These are phyloP conservation scores for Rhinopithecus roxellana DNA, from an alignment of 2,113 vertebrate genomes.

Conservation along the genomic window DNA sequence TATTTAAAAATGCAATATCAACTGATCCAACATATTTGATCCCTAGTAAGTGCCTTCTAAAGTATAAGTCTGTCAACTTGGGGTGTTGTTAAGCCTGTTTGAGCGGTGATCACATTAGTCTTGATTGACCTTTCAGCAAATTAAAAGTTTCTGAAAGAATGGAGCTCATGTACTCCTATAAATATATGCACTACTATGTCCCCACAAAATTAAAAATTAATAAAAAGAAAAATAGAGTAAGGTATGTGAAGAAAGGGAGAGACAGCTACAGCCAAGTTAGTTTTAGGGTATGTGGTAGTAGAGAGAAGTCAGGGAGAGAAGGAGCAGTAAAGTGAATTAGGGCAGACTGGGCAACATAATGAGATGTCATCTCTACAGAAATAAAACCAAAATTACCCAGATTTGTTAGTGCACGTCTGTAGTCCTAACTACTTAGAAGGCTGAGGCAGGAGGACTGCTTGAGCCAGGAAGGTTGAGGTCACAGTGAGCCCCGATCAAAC, in stretches of 20 bases:
- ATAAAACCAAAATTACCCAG: too few species aligned
- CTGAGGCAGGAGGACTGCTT: too few species aligned
- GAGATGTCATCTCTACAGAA: too few species aligned
- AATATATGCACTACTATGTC: too few species aligned
- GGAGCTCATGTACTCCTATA: too few species aligned
- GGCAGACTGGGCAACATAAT: too few species aligned
- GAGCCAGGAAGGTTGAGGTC: too few species aligned
- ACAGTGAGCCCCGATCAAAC: too few species aligned
- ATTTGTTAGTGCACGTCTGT: too few species aligned
- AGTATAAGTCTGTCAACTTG: neutral
- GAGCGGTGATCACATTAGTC: neutral
- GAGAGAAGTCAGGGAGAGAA: neutral
- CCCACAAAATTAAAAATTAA: too few species aligned
- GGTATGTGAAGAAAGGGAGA: neutral
- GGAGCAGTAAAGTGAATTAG: rapidly evolving
- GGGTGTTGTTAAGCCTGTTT: neutral
- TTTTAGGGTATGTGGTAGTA: rapidly evolving
- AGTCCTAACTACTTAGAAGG: too few species aligned
- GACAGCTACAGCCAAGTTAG: neutral
- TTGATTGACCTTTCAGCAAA: neutral
- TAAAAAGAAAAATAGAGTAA: too few species aligned
- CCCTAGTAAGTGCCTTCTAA: neutral
- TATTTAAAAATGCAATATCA: neutral
- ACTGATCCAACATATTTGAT: neutral
- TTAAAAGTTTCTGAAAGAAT: neutral